These are phyloP conservation scores for Struthidea cinerea DNA, from an alignment of 2,113 vertebrate species.

Conservation along the genomic window DNA sequence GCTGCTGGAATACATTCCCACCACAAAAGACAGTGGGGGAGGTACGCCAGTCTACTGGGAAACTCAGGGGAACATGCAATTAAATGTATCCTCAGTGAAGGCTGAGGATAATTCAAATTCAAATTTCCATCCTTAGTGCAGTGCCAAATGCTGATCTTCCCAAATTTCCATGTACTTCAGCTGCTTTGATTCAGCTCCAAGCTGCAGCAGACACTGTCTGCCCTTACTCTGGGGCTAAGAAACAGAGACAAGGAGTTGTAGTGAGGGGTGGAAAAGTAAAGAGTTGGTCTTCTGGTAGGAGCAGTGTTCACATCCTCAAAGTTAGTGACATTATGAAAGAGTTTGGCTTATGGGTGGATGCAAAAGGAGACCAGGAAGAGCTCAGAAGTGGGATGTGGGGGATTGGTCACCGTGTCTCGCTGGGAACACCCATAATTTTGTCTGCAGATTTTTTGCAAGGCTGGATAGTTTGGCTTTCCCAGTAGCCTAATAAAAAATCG, in stretches of 20 bases:
- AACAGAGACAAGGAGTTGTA: neutral
- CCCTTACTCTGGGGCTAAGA: neutral
- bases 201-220: neutral
- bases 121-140: neutral
- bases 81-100: neutral
- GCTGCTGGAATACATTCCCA: neutral
- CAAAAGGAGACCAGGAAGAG: neutral
- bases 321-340: neutral
- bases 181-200: constrained; percentile 3
- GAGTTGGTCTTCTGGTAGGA: neutral
- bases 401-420: neutral
- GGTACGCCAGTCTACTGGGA: neutral
- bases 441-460: neutral
- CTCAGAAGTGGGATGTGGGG: neutral
- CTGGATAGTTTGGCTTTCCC: neutral
- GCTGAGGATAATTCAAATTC: neutral
- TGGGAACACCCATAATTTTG: neutral
- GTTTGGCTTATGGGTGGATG: neutral
- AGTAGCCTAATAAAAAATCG: neutral
- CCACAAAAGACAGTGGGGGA: neutral
- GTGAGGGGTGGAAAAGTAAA: neutral
- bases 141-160: neutral
- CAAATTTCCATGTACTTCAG: neutral
- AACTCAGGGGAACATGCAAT: neutral
- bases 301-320: neutral